Evolutionary conservation across 2,113 vertebrate genomes (phyloP), one percentile per base, ranked within the genome.

Genomic region (Tragelaphus buxtoni): DNA sequence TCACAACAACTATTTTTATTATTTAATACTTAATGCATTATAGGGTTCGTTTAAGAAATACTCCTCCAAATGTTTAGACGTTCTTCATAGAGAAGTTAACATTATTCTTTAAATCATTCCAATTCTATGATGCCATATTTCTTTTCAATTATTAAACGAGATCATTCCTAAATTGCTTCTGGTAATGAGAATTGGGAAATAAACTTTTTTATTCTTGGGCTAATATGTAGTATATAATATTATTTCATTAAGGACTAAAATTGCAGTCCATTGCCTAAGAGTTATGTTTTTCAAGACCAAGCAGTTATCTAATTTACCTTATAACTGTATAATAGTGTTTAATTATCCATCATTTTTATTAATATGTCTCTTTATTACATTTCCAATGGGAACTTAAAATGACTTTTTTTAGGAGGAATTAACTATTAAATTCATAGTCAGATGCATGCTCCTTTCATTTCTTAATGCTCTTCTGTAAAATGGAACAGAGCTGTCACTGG

Each of bases 401-500:
- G 16, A 60, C 45, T 90, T 90, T 93, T 82, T 79, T 30, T 11
- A 20, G 12, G 9, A 84, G 53, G 30, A 85, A 84, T 81, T 89
- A 88, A 51, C 28, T 63, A 47, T 94, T 94, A 61, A 60, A 87
- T 88, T 81, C 61, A 86, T 79, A 92, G 84, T 28, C 63, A 53
- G 45, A 77, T 96, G 26, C 42, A 56, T 13, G 45, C 32, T 76
- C n/a, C 47, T 49, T 86, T 96, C 65, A 90, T 90, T 97, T 89
- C 77, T 93, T 88, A 95, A 86, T 83, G 22, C 87, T 60, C 22
- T 61, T 93, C 72, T 92, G 89, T 86, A 96, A 95, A 95, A 88
- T 39, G 53, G n/a, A 96, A 72, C 81, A 82, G 45, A 95, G 61
- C 76, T 97, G 81, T 92, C 94, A 91, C 28, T 58, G 74, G 69